phyloP scores from a whole-genome alignment of 92 coral and sea anemone genomes.

The Paramuricea clavata region DNA sequence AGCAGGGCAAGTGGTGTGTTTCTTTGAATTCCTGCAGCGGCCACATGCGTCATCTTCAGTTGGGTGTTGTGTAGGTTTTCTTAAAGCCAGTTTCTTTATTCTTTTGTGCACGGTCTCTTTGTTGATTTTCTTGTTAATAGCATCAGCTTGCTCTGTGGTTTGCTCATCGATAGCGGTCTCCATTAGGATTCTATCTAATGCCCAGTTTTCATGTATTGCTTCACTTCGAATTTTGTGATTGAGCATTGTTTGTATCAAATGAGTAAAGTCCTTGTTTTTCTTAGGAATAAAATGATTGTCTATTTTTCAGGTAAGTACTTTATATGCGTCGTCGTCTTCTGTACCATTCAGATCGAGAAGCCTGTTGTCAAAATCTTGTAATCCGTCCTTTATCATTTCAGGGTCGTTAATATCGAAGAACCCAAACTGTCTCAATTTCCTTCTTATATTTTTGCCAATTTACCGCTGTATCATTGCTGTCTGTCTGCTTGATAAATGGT shows the following conservation, averaged over 20 bases:
- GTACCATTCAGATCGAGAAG: slow-evolving; percentile 37
- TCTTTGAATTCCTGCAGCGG: too few species aligned
- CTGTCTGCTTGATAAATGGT: slow-evolving; percentile 39
- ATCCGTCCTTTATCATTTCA: slow-evolving; percentile 30
- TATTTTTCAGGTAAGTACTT: slow-evolving; percentile 39
- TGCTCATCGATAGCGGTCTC: slow-evolving; percentile 43
- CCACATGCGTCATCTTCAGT: slow-evolving; percentile 37
- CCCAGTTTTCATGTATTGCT: slow-evolving; percentile 41
- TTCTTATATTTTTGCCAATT: too few species aligned
- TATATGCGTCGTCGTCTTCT: slow-evolving; percentile 35
- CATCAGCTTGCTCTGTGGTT: slow-evolving; percentile 37
- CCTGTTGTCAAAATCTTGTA: slow-evolving; percentile 40
- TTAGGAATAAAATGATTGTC: slow-evolving; percentile 64
- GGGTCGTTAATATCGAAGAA: slow-evolving; percentile 46
- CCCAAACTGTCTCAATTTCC: too few species aligned
- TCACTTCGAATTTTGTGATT: slow-evolving; percentile 43
- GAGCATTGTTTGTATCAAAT: slow-evolving; percentile 59
- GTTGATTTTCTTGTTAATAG: too few species aligned
- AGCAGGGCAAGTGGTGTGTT: too few species aligned
- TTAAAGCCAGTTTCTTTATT: slow-evolving; percentile 27
- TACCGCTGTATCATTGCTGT: slow-evolving; percentile 41
- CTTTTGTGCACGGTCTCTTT: too few species aligned
- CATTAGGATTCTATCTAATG: slow-evolving; percentile 39
- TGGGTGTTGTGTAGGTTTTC: slow-evolving; percentile 6
- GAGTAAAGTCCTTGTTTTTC: too few species aligned